Conservation (phyloP, 2,113 vertebrate species). For the Glaucidium brasilianum region DNA sequence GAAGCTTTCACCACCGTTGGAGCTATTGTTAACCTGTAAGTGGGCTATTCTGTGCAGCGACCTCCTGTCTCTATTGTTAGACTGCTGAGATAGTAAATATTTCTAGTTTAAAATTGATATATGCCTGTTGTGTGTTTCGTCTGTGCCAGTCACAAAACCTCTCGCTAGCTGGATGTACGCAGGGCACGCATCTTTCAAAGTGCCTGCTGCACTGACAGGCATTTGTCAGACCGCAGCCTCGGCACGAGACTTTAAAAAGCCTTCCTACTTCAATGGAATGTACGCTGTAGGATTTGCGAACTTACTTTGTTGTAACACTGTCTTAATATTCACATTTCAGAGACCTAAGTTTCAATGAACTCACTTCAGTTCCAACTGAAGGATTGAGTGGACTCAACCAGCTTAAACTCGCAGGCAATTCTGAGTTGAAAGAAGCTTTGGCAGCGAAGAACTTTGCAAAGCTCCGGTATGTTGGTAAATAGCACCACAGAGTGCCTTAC, state of each 20-base stretch:
- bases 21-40: slow-evolving; percentile 92
- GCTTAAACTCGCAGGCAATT: slow-evolving; percentile 91
- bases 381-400: slow-evolving; percentile 87
- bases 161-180: not conserved
- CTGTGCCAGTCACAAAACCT: not conserved
- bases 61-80: not conserved
- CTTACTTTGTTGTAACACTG: not conserved
- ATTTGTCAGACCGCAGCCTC: not conserved
- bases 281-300: not conserved
- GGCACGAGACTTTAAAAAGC: not conserved
- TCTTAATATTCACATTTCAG: slow-evolving; percentile 68
- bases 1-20: slow-evolving; percentile 85
- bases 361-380: slow-evolving; percentile 81
- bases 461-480: slow-evolving; percentile 80
- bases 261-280: not conserved
- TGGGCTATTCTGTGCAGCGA: slow-evolving; percentile 26
- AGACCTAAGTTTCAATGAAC: slow-evolving; percentile 90
- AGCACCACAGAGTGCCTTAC: not conserved
- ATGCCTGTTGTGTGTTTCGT: not conserved
- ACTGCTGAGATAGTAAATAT: not conserved
- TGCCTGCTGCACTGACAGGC: not conserved
- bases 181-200: not conserved
- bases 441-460: slow-evolving; percentile 85
- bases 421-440: slow-evolving; percentile 84
- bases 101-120: not conserved